Percentiles rank a stretch among this genome's conserved stretches.
Evolutionary conservation across 2,888 invertebrate species (phyloP).

Genomic region (Rhagophthalmus giganteus): DNA sequence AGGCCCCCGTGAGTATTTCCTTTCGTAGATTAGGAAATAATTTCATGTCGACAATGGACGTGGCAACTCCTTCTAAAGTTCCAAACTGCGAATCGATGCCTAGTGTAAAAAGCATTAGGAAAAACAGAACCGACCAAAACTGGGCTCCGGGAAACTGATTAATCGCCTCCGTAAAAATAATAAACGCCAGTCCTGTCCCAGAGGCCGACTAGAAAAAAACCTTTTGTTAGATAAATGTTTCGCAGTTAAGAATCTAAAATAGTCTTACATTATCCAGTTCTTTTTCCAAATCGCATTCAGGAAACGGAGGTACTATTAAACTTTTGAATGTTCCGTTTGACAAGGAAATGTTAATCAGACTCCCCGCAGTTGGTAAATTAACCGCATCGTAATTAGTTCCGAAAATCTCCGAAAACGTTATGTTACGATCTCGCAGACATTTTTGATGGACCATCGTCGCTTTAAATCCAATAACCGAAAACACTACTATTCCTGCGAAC

Average conservation of each 20-base stretch:
- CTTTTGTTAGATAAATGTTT: neutral
- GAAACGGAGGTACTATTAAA: constrained; percentile 67
- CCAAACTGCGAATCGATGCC: constrained; percentile 98
- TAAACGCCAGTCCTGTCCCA: constrained; percentile 94
- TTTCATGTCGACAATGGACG: constrained; percentile 94
- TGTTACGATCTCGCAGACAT: constrained; percentile 68
- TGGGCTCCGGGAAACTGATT: constrained; percentile 96
- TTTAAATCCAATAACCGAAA: constrained; percentile 93
- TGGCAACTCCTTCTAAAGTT: constrained; percentile 92
- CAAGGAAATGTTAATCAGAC: constrained; percentile 58
- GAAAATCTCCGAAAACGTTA: constrained; percentile 62
- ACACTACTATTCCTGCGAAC: constrained; percentile 96
- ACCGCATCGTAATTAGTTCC: constrained; percentile 58
- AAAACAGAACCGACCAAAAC: constrained; percentile 95
- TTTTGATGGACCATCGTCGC: constrained; percentile 82
- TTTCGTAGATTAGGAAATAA: constrained; percentile 88
- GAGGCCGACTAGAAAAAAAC: constrained; percentile 79
- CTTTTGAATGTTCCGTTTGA: constrained; percentile 59
- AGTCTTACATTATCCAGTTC: constrained; percentile 82
- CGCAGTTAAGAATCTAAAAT: neutral
- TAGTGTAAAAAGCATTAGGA: constrained; percentile 93
- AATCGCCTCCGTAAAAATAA: constrained; percentile 97
- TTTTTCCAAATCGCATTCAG: constrained; percentile 80
- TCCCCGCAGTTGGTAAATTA: constrained; percentile 62
- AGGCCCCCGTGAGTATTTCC: constrained; percentile 79